These are phyloP conservation scores for Cherax destructor DNA, from an alignment of 1,140 invertebrate species.

Conservation along the genomic window DNA sequence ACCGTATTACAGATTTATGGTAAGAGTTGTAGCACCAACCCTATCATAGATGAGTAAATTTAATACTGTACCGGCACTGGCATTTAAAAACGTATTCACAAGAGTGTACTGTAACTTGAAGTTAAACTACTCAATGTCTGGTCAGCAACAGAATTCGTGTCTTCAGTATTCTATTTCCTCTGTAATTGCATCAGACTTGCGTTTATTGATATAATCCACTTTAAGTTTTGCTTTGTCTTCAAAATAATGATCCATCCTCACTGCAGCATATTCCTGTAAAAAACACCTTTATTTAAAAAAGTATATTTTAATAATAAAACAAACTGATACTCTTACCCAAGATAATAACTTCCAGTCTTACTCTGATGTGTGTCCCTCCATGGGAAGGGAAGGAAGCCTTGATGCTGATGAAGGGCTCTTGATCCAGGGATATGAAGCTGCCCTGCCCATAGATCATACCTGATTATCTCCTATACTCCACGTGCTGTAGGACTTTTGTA, in stretches of 20 bases:
- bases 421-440: too few relatives aligned
- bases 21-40: background rate
- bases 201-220: constrained; percentile 37
- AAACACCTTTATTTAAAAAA: background rate
- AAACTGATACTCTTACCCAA: background rate
- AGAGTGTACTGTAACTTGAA: background rate
- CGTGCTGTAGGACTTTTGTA: too few relatives aligned
- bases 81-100: background rate
- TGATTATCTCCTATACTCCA: too few relatives aligned
- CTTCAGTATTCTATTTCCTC: background rate
- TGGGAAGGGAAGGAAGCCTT: too few relatives aligned
- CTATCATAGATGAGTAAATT: background rate
- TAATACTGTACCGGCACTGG: background rate
- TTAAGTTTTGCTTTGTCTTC: constrained; percentile 53
- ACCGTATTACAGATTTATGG: background rate
- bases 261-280: constrained; percentile 52
- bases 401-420: too few relatives aligned
- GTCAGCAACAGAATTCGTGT: background rate
- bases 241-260: constrained; percentile 51
- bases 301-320: background rate
- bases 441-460: too few relatives aligned
- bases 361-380: too few relatives aligned
- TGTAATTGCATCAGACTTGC: constrained; percentile 50
- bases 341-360: too few relatives aligned
- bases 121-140: background rate